A percentile compares a stretch with the other conserved stretches of the same genome.
phyloP scores from a whole-genome alignment of 2,888 invertebrate genomes.

The Leptinotarsa juncta region DNA sequence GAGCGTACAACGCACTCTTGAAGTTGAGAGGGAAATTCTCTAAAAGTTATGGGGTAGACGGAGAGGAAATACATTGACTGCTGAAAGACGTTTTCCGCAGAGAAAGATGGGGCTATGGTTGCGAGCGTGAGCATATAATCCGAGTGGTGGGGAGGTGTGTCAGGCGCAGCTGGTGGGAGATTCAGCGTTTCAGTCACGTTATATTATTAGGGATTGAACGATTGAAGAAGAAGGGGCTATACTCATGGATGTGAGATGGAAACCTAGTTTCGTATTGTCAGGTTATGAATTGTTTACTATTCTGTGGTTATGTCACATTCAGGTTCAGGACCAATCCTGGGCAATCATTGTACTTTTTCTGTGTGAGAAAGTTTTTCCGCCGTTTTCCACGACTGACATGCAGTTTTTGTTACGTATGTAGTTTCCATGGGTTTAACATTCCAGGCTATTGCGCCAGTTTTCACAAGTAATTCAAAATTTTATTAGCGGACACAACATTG shows the following conservation, averaged over 20 bases:
- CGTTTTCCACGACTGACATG: background rate
- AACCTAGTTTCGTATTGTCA: slow-evolving; percentile 23
- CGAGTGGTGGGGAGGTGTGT: too few species aligned
- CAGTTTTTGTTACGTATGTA: too few species aligned
- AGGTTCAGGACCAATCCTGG: too few species aligned
- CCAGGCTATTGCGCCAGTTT: background rate
- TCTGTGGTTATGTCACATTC: background rate
- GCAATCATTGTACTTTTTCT: too few species aligned
- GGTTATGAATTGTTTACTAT: background rate
- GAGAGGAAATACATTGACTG: background rate
- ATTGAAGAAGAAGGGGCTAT: background rate
- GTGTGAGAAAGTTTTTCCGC: too few species aligned
- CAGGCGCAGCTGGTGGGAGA: too few species aligned
- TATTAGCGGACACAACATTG: background rate
- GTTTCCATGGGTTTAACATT: too few species aligned
- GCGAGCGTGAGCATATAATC: background rate
- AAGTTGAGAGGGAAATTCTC: background rate
- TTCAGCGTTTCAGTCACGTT: background rate
- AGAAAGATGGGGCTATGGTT: slow-evolving; percentile 4
- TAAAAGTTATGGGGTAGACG: background rate
- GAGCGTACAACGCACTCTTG: background rate
- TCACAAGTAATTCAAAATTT: background rate
- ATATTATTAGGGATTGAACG: background rate
- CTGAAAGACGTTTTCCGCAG: background rate
- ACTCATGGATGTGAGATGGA: background rate